phyloP scores from a whole-genome alignment of 2,113 vertebrate species.

The Aegithalos caudatus region DNA sequence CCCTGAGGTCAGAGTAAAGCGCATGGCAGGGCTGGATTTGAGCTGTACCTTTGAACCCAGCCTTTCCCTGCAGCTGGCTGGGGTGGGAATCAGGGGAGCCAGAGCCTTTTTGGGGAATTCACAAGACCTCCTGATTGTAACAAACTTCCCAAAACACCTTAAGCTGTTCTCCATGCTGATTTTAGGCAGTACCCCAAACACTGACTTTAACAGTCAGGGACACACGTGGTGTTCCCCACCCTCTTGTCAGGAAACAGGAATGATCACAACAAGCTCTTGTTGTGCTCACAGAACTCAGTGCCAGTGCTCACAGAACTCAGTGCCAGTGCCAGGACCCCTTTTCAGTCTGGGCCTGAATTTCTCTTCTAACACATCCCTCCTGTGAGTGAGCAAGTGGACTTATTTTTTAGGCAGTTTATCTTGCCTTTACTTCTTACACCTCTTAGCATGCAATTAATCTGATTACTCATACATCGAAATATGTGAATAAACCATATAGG shows the following conservation, averaged over 20 bases:
- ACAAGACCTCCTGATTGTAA: neutral
- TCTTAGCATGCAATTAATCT: neutral
- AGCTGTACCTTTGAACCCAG: neutral
- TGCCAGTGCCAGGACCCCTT: neutral
- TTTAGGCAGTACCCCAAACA: neutral
- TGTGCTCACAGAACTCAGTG: neutral
- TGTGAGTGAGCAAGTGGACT: neutral
- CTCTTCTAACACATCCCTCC: neutral
- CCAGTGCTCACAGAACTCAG: no score
- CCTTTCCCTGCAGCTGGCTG: neutral
- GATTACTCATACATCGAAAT: neutral
- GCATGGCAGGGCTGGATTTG: neutral
- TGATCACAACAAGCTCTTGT: no score
- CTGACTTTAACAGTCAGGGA: neutral
- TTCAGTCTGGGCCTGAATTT: neutral
- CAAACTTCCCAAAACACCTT: neutral
- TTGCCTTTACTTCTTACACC: neutral
- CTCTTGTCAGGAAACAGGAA: neutral
- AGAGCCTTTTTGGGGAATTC: neutral
- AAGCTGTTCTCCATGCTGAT: neutral
- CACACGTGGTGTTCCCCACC: fast-evolving
- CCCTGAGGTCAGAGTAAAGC: neutral
- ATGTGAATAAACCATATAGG: neutral
- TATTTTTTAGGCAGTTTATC: neutral
- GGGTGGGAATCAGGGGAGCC: neutral